phyloP scores from a whole-genome alignment of 2,888 invertebrate species.

The Pocota personata region DNA sequence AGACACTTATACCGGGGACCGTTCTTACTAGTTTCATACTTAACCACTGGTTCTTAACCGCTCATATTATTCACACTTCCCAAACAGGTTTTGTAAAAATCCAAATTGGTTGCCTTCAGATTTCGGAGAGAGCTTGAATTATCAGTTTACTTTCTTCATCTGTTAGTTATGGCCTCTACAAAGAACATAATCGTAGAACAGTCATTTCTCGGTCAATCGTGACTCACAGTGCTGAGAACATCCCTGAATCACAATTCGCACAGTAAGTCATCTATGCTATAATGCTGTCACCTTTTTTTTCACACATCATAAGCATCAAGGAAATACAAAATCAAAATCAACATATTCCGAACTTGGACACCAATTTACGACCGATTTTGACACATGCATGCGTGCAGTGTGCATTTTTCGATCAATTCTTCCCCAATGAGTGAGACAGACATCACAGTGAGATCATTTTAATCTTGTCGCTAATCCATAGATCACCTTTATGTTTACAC shows the following conservation, averaged over 20 bases:
- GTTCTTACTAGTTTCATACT: too few species aligned
- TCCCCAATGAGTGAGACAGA: background rate
- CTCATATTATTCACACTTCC: too few species aligned
- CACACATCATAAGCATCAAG: background rate
- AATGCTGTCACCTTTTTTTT: background rate
- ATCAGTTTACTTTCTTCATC: too few species aligned
- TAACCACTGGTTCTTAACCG: too few species aligned
- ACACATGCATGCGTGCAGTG: conserved; percentile 31
- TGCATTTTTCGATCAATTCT: background rate
- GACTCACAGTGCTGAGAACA: conserved; percentile 9
- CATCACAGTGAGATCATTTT: conserved; percentile 37
- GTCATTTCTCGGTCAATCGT: background rate
- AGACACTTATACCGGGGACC: too few species aligned
- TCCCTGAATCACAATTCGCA: conserved; percentile 6
- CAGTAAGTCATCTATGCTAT: background rate
- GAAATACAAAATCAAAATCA: background rate
- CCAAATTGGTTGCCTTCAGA: too few species aligned
- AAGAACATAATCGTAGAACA: background rate
- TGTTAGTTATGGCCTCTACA: too few species aligned
- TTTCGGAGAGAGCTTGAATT: too few species aligned
- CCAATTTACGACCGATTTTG: conserved; percentile 41
- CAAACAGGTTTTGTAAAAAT: too few species aligned
- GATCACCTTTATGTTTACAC: conserved; percentile 62
- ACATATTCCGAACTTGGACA: background rate
- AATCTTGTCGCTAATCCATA: conserved; percentile 41